These are phyloP conservation scores for Arctopsyche grandis DNA, from an alignment of 1,140 invertebrate genomes.

Conservation along the genomic window DNA sequence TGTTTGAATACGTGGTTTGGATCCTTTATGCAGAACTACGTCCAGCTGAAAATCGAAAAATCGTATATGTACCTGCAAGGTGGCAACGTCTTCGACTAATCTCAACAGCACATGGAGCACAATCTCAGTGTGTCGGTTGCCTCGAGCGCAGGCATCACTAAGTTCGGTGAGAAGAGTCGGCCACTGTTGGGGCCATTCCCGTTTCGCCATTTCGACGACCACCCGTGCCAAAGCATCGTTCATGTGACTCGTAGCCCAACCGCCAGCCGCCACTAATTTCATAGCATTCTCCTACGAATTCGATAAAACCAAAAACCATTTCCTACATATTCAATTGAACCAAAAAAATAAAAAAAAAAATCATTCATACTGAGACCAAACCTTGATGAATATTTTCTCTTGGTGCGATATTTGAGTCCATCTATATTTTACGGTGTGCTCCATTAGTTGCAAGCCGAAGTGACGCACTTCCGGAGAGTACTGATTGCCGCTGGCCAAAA, in stretches of 20 bases:
- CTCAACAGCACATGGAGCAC: conserved; percentile 87
- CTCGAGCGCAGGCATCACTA: conserved; percentile 79
- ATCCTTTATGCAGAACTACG: too few species aligned
- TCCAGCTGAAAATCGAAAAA: too few species aligned
- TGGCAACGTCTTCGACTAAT: conserved; percentile 89
- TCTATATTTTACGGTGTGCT: conserved; percentile 89
- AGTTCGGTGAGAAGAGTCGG: conserved; percentile 84
- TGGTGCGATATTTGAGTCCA: conserved; percentile 88
- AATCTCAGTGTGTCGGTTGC: conserved; percentile 86
- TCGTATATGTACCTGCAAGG: conserved; percentile 77
- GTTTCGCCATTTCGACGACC: conserved; percentile 93
- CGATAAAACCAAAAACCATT: conserved; percentile 29
- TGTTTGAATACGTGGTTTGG: too few species aligned
- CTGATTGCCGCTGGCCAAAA: conserved; percentile 76
- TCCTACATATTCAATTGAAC: too few species aligned
- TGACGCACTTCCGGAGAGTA: conserved; percentile 82
- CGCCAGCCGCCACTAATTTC: conserved; percentile 79
- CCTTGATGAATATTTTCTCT: conserved; percentile 89
- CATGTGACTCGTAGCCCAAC: conserved; percentile 76
- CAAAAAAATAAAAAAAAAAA: background rate
- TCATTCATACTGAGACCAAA: conserved; percentile 54
- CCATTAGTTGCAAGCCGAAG: conserved; percentile 90
- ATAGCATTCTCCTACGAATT: conserved; percentile 79
- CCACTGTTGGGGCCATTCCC: conserved; percentile 97
- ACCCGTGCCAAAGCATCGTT: conserved; percentile 89